A percentile compares a stretch with the other conserved stretches of the same genome.
Conservation (phyloP, 2,797 vertebrate genomes). For the Phoxinus dragarum region DNA sequence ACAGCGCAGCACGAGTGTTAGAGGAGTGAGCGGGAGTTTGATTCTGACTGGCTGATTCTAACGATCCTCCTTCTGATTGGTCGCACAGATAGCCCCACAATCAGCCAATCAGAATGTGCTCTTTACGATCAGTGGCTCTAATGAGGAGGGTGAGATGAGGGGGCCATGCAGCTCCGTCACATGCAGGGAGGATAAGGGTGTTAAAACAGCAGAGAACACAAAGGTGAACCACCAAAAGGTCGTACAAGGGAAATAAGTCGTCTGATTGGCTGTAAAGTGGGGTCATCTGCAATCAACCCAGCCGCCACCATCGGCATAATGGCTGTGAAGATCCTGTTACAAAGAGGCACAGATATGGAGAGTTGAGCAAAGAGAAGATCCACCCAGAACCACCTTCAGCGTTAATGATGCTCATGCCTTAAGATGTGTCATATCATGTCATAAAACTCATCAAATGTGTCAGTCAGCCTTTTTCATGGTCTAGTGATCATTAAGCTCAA, state of each 20-base stretch:
- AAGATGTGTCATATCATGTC: slow-evolving; percentile 13
- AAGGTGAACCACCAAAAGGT: slow-evolving; percentile 71
- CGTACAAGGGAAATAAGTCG: slow-evolving; percentile 94
- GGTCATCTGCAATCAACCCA: slow-evolving; percentile 97
- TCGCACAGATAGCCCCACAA: slow-evolving; percentile 72
- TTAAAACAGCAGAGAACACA: slow-evolving; percentile 68
- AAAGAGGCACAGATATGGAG: slow-evolving; percentile 70
- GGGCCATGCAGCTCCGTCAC: slow-evolving; percentile 59
- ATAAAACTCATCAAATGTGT: not conserved
- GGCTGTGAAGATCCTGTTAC: slow-evolving; percentile 98
- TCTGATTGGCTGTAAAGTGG: slow-evolving; percentile 98
- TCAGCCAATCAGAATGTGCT: slow-evolving; percentile 87
- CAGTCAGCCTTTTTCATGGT: not conserved
- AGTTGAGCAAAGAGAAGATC: slow-evolving; percentile 56
- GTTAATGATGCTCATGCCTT: slow-evolving; percentile 44
- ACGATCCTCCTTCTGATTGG: slow-evolving; percentile 57
- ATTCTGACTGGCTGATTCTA: slow-evolving; percentile 82
- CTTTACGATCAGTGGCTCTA: slow-evolving; percentile 57
- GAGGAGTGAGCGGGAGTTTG: slow-evolving; percentile 41
- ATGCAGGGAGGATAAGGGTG: slow-evolving; percentile 73
- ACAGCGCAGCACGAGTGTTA: slow-evolving; percentile 52
- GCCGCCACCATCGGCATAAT: slow-evolving; percentile 99
- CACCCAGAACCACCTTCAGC: slow-evolving; percentile 22
- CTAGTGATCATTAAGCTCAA: not conserved
- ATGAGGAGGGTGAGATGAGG: slow-evolving; percentile 18